Conservation (phyloP, 1,140 invertebrate genomes). For the Mya arenaria region DNA sequence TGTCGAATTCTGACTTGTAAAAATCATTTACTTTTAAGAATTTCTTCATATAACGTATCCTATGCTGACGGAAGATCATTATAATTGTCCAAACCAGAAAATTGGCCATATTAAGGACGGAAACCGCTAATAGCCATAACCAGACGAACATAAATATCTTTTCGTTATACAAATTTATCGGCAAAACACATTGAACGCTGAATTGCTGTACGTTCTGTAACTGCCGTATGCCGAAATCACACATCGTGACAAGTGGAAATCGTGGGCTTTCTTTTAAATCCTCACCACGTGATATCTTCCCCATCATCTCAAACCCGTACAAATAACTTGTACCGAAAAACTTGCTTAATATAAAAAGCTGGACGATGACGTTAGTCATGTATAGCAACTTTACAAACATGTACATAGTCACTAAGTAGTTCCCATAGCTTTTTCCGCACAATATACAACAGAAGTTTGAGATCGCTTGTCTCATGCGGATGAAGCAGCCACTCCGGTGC, state of each 20-base stretch:
- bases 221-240: slow-evolving; percentile 80
- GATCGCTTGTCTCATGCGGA: slow-evolving; percentile 74
- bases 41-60: slow-evolving; percentile 81
- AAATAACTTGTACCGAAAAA: slow-evolving; percentile 82
- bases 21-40: slow-evolving; percentile 80
- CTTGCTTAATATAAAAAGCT: slow-evolving; percentile 82
- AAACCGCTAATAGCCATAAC: slow-evolving; percentile 84
- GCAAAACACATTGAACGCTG: slow-evolving; percentile 83
- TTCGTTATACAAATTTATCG: slow-evolving; percentile 84
- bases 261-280: slow-evolving; percentile 75
- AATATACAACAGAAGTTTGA: slow-evolving; percentile 78
- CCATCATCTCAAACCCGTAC: slow-evolving; percentile 82
- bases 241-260: slow-evolving; percentile 82
- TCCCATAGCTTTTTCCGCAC: slow-evolving; percentile 81
- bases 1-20: slow-evolving; percentile 78
- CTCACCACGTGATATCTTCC: slow-evolving; percentile 74
- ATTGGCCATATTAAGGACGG: slow-evolving; percentile 81
- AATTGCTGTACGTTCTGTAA: slow-evolving; percentile 78
- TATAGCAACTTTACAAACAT: slow-evolving; percentile 83
- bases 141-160: slow-evolving; percentile 84
- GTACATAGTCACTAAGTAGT: slow-evolving; percentile 82
- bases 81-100: slow-evolving; percentile 81
- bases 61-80: slow-evolving; percentile 78
- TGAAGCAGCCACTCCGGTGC: slow-evolving; percentile 76
- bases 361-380: slow-evolving; percentile 81